Base-by-base conservation (phyloP, 2,888 invertebrate genomes). In the Drosophila neoperkinsi region DNA sequence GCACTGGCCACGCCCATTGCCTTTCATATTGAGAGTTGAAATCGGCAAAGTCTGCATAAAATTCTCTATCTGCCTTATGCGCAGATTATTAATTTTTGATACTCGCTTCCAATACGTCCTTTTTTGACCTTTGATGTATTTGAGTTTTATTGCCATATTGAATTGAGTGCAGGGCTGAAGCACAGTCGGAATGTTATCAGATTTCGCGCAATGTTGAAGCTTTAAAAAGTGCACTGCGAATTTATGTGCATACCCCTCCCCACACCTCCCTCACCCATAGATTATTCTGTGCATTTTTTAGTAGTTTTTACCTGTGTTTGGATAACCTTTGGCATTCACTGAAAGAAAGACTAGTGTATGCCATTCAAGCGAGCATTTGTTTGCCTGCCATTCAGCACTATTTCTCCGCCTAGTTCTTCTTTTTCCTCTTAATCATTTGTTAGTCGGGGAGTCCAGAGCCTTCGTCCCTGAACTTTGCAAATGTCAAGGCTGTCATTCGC, bases 391-490 rank as follows among this genome's bases (percentile, higher is more conserved):
- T 73, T 61, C 34, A 73, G 43, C 60, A 33, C 25, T n/a, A 34
- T 30, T 36, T 36, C 36, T 6, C 9, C 25, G 18, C 18, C 21
- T 21, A 28, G 46, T 49, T 62, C 55, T 53, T 43, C 33, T 21
- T 25, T 34, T n/a, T n/a, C 9, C 28, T n/a, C 30, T 16, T 31
- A 30, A 31, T 41, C 43, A 52, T 52, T 18, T 41, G 28, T 56
- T 21, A 43, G 31, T 25, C 16, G 13, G 3, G n/a, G 41, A 57
- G 16, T 57, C 30, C 46, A 59, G 52, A 31, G 51, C 25, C 31
- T 9, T 41, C 61, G 60, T 38, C 77, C 81, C 68, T 78, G 79
- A 79, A 77, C 79, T 69, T 73, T 74, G 10, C 3, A 69, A 75
- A 75, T 66, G 67, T 55, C 60, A 80, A 78, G 70, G 71, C 61